A percentile compares a stretch with the other conserved stretches of the same genome.
Conservation (phyloP, 2,888 invertebrate genomes). For the Philaethria dido region DNA sequence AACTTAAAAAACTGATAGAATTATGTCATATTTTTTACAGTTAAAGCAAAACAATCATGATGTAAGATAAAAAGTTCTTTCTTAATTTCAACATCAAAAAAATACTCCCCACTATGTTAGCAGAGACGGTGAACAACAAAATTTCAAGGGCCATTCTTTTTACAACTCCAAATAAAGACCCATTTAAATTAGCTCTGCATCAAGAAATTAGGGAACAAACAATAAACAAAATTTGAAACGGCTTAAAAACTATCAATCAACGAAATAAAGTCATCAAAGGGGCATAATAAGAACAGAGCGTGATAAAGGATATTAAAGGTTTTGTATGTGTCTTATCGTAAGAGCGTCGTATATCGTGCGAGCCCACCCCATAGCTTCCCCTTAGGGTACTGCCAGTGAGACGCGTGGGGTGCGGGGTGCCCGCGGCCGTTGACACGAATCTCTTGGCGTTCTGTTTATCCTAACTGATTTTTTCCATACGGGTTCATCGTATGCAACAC, state of each 20-base stretch:
- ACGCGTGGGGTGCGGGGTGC: slow-evolving; percentile 50
- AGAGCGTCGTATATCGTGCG: slow-evolving; percentile 66
- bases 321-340: slow-evolving; percentile 68
- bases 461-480: slow-evolving; percentile 72
- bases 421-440: slow-evolving; percentile 81
- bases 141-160: slow-evolving; percentile 14
- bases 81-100: slow-evolving; percentile 10
- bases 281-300: slow-evolving; percentile 59
- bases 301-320: slow-evolving; percentile 68
- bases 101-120: slow-evolving; percentile 8
- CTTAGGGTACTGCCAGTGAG: slow-evolving; percentile 44
- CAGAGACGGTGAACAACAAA: neutral
- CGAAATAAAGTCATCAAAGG: slow-evolving; percentile 58
- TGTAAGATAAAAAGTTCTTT: neutral
- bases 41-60: too few species aligned
- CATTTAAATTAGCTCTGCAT: slow-evolving; percentile 25
- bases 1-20: too few species aligned
- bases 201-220: slow-evolving; percentile 19
- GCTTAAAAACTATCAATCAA: slow-evolving; percentile 51
- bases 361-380: slow-evolving; percentile 70
- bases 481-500: slow-evolving; percentile 64
- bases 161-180: slow-evolving; percentile 21
- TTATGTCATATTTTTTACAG: too few species aligned
- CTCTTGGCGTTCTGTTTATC: slow-evolving; percentile 74
- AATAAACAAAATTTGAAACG: slow-evolving; percentile 42